phyloP scores from a whole-genome alignment of 2,888 invertebrate genomes.

The Ommatoiulus sabulosus region DNA sequence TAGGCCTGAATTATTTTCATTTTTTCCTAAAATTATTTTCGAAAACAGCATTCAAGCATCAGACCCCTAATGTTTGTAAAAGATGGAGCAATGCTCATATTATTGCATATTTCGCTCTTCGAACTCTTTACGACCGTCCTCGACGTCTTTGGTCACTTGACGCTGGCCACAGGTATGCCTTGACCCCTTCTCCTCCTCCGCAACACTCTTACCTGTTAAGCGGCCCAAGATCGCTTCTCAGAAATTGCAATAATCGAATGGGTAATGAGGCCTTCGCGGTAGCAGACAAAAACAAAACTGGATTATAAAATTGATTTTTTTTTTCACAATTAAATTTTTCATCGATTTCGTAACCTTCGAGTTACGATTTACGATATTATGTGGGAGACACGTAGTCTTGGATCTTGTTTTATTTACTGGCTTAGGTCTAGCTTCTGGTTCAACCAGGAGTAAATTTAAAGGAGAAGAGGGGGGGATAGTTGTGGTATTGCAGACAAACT shows the following conservation, averaged over 20 bases:
- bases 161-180: neutral
- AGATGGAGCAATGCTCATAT: no score
- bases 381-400: neutral
- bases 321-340: no score
- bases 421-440: neutral
- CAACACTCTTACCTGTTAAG: neutral
- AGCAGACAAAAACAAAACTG: neutral
- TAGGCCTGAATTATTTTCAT: no score
- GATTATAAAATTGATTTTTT: neutral
- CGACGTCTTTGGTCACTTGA: neutral
- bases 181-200: slow-evolving; percentile 12
- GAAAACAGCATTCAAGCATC: no score
- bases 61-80: no score
- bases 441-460: neutral
- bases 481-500: neutral
- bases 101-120: neutral
- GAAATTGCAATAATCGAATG: neutral
- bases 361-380: neutral
- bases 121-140: neutral
- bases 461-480: neutral
- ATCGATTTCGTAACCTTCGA: neutral
- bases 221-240: neutral
- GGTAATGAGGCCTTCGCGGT: neutral
- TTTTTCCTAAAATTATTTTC: no score
- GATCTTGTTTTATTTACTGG: neutral